phyloP scores from a whole-genome alignment of 2,888 invertebrate genomes.

The Drosophila affinis region DNA sequence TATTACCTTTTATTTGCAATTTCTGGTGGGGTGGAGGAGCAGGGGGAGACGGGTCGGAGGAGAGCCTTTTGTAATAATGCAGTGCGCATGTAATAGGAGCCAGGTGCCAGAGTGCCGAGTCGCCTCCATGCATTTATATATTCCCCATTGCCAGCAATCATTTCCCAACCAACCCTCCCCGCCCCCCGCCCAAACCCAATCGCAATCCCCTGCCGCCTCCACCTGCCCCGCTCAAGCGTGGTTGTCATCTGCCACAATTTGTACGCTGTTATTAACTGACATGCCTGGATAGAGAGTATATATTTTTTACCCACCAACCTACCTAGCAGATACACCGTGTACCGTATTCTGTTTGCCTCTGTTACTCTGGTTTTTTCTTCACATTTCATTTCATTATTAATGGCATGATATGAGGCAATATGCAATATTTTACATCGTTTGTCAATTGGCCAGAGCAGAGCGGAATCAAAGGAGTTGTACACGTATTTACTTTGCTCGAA shows the following conservation, averaged over 20 bases:
- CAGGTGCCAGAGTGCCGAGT: conserved; percentile 72
- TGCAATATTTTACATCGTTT: conserved; percentile 12
- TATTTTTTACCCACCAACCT: not conserved
- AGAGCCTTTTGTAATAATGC: conserved; percentile 71
- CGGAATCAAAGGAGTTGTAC: too few species aligned
- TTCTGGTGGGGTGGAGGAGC: conserved; percentile 42
- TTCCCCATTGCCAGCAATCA: conserved; percentile 63
- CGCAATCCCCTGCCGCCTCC: not conserved
- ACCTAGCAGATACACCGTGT: not conserved
- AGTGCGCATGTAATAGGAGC: conserved; percentile 74
- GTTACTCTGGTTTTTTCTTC: conserved; percentile 1
- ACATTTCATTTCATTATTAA: conserved; percentile 56
- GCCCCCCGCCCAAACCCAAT: not conserved
- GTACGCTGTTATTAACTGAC: conserved; percentile 73
- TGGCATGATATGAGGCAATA: conserved; percentile 66
- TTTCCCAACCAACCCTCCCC: conserved; percentile 42
- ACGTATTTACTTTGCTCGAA: conserved; percentile 8
- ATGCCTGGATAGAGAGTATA: conserved; percentile 56
- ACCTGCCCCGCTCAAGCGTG: conserved; percentile 8
- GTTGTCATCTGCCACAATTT: conserved; percentile 75
- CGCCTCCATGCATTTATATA: conserved; percentile 68
- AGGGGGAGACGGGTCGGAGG: not conserved
- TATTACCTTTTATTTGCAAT: conserved; percentile 76
- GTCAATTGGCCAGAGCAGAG: conserved; percentile 9
- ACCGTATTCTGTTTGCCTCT: not conserved